A percentile compares a stretch with the other conserved stretches of the same genome.
Evolutionary conservation across 2,797 vertebrate species (phyloP).

Genomic region (Liparis tanakae): DNA sequence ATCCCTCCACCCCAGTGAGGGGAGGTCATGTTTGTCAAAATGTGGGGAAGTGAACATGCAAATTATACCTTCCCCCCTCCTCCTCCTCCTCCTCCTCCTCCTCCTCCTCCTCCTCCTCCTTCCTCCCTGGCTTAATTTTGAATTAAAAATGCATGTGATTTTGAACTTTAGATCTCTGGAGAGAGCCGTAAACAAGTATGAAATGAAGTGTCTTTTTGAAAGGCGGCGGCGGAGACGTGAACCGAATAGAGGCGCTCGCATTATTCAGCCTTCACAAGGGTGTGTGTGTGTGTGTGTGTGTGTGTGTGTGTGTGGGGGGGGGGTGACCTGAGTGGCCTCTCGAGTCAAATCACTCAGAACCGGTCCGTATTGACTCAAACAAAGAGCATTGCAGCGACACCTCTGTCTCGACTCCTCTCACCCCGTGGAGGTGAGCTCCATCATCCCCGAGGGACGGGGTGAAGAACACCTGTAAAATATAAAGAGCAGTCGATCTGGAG

Average conservation of each 20-base stretch:
- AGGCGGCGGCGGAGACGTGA: conserved; percentile 60
- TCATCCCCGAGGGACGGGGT: not conserved
- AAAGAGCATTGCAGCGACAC: conserved; percentile 14
- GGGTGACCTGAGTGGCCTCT: conserved; percentile 59
- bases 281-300: no score
- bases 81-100: not conserved
- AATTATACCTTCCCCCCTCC: conserved; percentile 8
- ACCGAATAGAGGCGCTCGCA: conserved; percentile 58
- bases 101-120: conserved; percentile 13
- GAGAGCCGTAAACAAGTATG: conserved; percentile 81
- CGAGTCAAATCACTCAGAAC: conserved; percentile 40
- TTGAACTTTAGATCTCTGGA: conserved; percentile 77
- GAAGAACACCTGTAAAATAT: not conserved
- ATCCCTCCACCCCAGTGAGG: conserved; percentile 76
- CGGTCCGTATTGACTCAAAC: conserved; percentile 18
- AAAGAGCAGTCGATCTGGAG: not conserved
- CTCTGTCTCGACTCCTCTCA: not conserved
- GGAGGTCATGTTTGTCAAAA: conserved; percentile 85
- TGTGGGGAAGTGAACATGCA: conserved; percentile 64
- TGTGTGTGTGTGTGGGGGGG: conserved; percentile 24
- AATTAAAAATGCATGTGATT: conserved; percentile 83
- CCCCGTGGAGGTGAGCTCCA: no score
- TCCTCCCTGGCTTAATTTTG: conserved; percentile 76
- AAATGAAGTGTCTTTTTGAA: conserved; percentile 77
- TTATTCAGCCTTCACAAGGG: conserved; percentile 61